Evolutionary conservation across 2,797 vertebrate genomes (phyloP).

Genomic region (Lithobates pipiens): DNA sequence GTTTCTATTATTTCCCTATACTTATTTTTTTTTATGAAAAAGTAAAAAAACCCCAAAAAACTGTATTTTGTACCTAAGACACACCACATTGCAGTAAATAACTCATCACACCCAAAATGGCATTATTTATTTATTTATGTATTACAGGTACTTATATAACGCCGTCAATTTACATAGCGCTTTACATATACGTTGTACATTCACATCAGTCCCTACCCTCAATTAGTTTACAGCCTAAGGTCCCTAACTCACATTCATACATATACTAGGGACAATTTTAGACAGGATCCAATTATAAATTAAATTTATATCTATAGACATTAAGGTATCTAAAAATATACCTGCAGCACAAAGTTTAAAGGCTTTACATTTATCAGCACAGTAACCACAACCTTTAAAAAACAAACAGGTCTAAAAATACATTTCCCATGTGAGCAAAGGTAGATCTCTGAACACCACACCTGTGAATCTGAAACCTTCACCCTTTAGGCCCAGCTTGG

Average conservation of each 20-base stretch:
- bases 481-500: slow-evolving; percentile 55
- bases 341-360: background rate
- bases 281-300: background rate
- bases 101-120: background rate
- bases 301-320: background rate
- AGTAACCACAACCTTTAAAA: slow-evolving; percentile 53
- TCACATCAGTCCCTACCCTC: no score
- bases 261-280: no score
- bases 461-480: slow-evolving; percentile 61
- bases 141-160: no score
- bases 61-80: background rate
- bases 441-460: slow-evolving; percentile 51
- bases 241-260: no score
- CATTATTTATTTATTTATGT: background rate
- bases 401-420: slow-evolving; percentile 49
- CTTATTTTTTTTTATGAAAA: background rate
- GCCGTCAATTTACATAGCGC: no score
- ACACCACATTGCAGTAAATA: background rate
- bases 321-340: slow-evolving; percentile 7
- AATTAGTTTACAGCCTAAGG: no score
- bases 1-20: no score
- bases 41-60: background rate
- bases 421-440: slow-evolving; percentile 41
- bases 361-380: slow-evolving; percentile 22
- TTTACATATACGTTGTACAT: no score